Evolutionary conservation across 2,888 invertebrate genomes (phyloP), one percentile per base, ranked within the genome.

Genomic region (Ennomos erosarius): DNA sequence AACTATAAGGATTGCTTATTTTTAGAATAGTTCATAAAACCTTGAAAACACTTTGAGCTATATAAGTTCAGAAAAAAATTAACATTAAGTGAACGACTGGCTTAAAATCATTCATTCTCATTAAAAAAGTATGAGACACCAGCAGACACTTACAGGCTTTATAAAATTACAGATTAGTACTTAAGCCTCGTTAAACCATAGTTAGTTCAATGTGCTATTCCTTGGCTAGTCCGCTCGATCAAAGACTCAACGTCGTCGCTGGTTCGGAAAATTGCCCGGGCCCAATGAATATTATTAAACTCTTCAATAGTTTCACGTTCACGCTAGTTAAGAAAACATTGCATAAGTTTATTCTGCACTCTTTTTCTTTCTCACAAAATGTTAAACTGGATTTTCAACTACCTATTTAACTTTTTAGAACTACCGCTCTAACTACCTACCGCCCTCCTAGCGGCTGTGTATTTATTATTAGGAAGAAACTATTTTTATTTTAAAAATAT

Each of bases 201-300:
- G 77, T 84, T 82, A 78, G 75, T 78, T 71, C 84, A 84, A 83
- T 83, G 84, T 82, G 82, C 82, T 87, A 82, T 78, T 83, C 84
- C 78, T 78, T 78, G 79, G 74, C 77, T 72, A 82, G 83, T 73
- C 81, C 74, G 68, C 68, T 81, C 85, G 91, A 92, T 93, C 92
- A 93, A 92, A 92, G 92, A 87, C 85, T 85, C 85, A 86, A 63
- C 83, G 83, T 73, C 46, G 26, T 26, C 87, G 78, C 79, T 87
- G 87, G 84, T 73, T 87, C 82, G 90, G 88, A 92, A 93, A 93
- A 92, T 93, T 92, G 90, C 82, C 88, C 84, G 78, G 76, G 86
- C 88, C 85, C 92, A 92, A 90, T 92, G 92, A 92, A 93, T 92
- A 92, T 92, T 91, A 92, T 92, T 91, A 92, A 88, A 88, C 90